phyloP scores from a whole-genome alignment of 2,797 vertebrate genomes.

The Decapterus maruadsi region DNA sequence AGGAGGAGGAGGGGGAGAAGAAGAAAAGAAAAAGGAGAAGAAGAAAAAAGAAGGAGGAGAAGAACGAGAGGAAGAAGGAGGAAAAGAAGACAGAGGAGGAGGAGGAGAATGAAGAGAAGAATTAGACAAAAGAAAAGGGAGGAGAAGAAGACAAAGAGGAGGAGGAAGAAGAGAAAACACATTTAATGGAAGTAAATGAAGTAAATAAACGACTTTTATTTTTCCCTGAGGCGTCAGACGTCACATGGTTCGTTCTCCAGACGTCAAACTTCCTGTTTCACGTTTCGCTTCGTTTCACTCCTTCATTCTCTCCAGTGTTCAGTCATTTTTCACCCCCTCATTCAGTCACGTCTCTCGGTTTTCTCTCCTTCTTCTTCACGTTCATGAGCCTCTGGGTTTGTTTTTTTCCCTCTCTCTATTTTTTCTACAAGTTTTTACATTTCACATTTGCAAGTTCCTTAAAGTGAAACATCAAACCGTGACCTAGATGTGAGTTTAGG shows the following conservation, averaged over 20 bases:
- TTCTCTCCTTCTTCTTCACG: background rate
- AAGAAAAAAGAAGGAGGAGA: no score
- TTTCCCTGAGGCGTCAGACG: background rate
- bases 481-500: conserved; percentile 31
- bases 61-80: no score
- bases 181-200: background rate
- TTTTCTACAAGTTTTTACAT: conserved; percentile 1
- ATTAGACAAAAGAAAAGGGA: no score
- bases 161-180: background rate
- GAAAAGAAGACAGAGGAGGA: no score
- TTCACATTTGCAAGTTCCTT: conserved; percentile 2
- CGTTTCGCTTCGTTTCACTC: background rate
- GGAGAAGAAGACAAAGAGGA: no score
- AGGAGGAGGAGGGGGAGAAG: no score
- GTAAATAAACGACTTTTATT: background rate
- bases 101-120: no score
- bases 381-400: conserved; percentile 27
- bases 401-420: background rate
- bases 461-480: conserved; percentile 45
- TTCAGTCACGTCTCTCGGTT: conserved; percentile 23
- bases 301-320: background rate
- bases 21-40: no score
- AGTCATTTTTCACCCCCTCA: conserved; percentile 9
- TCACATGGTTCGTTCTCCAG: background rate
- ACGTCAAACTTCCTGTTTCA: background rate